A percentile compares a stretch with the other conserved stretches of the same genome.
These are phyloP conservation scores for Tragelaphus oryx DNA, from an alignment of 2,797 vertebrate species.

Conservation along the genomic window DNA sequence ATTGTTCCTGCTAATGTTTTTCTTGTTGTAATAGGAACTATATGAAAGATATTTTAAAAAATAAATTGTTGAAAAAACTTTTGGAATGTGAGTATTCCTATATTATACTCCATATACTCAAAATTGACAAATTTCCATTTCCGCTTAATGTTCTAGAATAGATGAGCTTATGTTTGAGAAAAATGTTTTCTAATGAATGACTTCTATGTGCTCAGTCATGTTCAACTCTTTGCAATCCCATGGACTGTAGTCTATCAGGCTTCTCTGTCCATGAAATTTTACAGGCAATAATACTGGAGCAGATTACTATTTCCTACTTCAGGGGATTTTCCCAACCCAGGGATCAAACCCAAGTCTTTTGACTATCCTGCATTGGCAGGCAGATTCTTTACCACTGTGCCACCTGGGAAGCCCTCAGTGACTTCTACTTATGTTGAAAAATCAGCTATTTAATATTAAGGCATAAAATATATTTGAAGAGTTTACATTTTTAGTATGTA, in stretches of 20 bases:
- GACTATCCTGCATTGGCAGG: neutral
- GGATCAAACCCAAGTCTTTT: neutral
- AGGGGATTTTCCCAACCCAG: neutral
- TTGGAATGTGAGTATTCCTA: neutral
- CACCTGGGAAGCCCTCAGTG: neutral
- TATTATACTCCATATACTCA: neutral
- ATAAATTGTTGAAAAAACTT: neutral
- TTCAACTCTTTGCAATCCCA: neutral
- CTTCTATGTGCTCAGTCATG: neutral
- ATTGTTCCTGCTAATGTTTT: neutral
- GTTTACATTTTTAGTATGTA: neutral
- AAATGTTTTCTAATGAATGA: neutral
- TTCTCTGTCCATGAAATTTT: neutral
- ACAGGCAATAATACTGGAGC: neutral
- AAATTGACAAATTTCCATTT: neutral
- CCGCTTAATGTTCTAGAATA: neutral
- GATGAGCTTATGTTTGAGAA: neutral
- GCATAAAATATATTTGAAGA: neutral
- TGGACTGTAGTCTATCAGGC: neutral
- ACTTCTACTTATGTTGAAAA: neutral
- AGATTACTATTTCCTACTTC: neutral
- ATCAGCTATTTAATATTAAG: neutral
- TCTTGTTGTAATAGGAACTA: too few species aligned
- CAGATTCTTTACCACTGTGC: neutral
- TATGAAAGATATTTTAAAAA: neutral